These are phyloP conservation scores for Hippocampus comes DNA, from an alignment of 2,113 vertebrate genomes.

Conservation along the genomic window DNA sequence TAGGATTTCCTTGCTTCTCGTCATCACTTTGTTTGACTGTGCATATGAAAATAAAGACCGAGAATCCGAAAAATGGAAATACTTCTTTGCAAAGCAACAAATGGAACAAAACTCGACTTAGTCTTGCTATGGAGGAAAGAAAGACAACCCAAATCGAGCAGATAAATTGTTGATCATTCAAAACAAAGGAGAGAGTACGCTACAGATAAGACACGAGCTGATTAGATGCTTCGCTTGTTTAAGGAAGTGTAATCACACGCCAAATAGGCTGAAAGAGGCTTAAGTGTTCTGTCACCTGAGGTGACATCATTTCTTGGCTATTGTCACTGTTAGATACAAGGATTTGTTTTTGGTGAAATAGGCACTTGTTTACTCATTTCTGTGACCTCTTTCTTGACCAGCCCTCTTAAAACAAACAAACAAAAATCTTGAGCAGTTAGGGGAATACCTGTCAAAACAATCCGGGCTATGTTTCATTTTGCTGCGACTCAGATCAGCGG, in stretches of 20 bases:
- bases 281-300: slow-evolving; percentile 33
- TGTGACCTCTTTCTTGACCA: slow-evolving; percentile 52
- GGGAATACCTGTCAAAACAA: background rate
- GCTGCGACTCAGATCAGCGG: too few relatives aligned
- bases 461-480: background rate
- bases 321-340: slow-evolving; percentile 7
- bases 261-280: slow-evolving; percentile 3
- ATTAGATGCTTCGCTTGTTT: slow-evolving; percentile 21
- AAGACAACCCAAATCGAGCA: background rate
- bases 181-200: background rate
- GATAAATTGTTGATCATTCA: background rate
- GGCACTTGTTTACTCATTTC: slow-evolving; percentile 43
- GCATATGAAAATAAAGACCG: too few relatives aligned
- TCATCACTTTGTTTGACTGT: too few relatives aligned
- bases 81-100: too few relatives aligned
- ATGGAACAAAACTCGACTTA: background rate
- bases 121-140: background rate
- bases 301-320: slow-evolving; percentile 36
- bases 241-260: slow-evolving; percentile 22
- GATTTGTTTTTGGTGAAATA: slow-evolving; percentile 63
- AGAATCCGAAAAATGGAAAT: too few relatives aligned
- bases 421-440: background rate
- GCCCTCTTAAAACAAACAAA: slow-evolving; percentile 8
- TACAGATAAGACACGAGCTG: slow-evolving; percentile 2
- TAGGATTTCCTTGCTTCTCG: too few relatives aligned